Evolutionary conservation across 2,797 vertebrate species (phyloP).

Genomic region (Pogoniulus pusillus): DNA sequence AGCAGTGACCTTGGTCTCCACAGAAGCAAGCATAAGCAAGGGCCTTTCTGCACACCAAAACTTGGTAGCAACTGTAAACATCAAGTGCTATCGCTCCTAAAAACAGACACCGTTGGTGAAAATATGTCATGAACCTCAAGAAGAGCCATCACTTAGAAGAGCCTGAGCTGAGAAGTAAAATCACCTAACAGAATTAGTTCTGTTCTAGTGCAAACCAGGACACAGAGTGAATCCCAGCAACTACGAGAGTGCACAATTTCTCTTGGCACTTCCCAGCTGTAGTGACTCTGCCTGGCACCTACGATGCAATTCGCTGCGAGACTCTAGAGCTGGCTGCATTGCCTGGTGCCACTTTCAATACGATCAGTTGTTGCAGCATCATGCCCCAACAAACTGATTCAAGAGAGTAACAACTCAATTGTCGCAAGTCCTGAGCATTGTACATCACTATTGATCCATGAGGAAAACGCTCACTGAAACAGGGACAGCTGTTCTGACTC

Average conservation of each 20-base stretch:
- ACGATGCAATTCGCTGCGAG: background rate
- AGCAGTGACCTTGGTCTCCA: too few species aligned
- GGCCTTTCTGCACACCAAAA: too few species aligned
- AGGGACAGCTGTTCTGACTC: slow-evolving; percentile 57
- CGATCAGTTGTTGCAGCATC: background rate
- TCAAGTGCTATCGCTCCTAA: too few species aligned
- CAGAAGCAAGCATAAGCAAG: too few species aligned
- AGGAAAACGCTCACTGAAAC: slow-evolving; percentile 7
- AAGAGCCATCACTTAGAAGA: too few species aligned
- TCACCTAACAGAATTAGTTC: too few species aligned
- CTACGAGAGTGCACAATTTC: background rate
- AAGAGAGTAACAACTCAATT: slow-evolving; percentile 2
- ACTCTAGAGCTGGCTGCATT: background rate
- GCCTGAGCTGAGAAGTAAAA: too few species aligned
- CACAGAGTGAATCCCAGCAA: background rate
- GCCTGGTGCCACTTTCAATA: background rate
- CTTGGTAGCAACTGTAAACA: too few species aligned
- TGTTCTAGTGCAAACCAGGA: too few species aligned
- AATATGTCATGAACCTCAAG: too few species aligned
- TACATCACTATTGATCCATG: slow-evolving; percentile 23
- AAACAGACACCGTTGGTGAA: too few species aligned
- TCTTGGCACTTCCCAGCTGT: background rate
- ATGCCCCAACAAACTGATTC: background rate
- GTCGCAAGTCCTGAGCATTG: background rate
- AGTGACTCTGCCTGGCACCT: background rate